These are phyloP conservation scores for Lophius americanus DNA, from an alignment of 2,797 vertebrate species.

Conservation along the genomic window DNA sequence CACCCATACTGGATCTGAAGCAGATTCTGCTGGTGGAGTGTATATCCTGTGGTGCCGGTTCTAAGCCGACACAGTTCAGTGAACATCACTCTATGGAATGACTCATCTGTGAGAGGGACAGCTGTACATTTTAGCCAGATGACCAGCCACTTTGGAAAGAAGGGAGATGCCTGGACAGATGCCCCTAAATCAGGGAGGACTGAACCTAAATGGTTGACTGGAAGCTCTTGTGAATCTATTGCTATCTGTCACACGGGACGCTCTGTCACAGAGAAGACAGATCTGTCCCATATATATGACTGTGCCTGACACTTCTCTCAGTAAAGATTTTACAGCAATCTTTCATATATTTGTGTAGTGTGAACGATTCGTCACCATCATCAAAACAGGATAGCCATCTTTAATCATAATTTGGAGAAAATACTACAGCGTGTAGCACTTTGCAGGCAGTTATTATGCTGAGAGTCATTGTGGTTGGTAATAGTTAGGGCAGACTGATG, in stretches of 20 bases:
- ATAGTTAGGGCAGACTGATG: constrained; percentile 62
- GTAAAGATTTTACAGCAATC: constrained; percentile 39
- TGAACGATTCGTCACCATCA: constrained; percentile 54
- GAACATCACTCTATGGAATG: constrained; percentile 32
- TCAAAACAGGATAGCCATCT: constrained; percentile 66
- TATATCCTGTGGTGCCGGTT: constrained; percentile 45
- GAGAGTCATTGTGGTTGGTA: constrained; percentile 46
- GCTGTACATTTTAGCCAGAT: constrained; percentile 56
- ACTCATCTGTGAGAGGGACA: constrained; percentile 48
- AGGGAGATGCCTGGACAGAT: constrained; percentile 35
- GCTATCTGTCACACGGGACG: constrained; percentile 17
- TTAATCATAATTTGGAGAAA: constrained; percentile 52
- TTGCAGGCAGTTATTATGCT: constrained; percentile 41
- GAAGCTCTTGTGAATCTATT: constrained; percentile 33
- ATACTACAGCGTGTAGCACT: constrained; percentile 21
- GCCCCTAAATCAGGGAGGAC: constrained; percentile 38
- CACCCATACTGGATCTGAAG: constrained; percentile 43
- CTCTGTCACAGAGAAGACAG: constrained; percentile 27
- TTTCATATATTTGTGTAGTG: constrained; percentile 46
- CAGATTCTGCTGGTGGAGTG: constrained; percentile 34
- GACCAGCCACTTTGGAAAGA: constrained; percentile 26
- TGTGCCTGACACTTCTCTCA: constrained; percentile 33
- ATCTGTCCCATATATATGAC: constrained; percentile 11
- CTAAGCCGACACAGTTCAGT: constrained; percentile 32
- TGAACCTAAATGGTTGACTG: constrained; percentile 44